These are phyloP conservation scores for Myotis vivesi DNA, from an alignment of 2,797 vertebrate genomes.

Conservation along the genomic window DNA sequence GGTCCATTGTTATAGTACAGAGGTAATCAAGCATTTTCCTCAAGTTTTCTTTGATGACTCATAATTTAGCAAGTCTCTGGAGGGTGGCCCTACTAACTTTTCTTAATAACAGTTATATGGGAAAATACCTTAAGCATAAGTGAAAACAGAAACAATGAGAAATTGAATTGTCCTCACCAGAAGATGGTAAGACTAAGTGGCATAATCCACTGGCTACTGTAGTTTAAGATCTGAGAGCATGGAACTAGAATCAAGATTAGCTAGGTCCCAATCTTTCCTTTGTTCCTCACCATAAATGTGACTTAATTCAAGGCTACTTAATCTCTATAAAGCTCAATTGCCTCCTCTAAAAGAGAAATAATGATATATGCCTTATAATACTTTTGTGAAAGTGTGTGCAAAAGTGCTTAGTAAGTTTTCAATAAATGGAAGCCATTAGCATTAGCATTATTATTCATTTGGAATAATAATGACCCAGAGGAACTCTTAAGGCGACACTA, in stretches of 20 bases:
- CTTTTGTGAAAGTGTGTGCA: background rate
- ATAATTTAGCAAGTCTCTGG: background rate
- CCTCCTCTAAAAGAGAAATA: background rate
- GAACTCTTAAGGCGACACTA: background rate
- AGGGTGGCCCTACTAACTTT: background rate
- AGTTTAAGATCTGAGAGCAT: background rate
- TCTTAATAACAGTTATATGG: background rate
- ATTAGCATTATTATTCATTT: background rate
- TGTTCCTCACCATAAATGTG: background rate
- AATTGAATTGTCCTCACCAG: background rate
- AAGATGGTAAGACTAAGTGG: background rate
- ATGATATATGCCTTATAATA: background rate
- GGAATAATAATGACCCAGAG: background rate
- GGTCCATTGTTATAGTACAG: background rate
- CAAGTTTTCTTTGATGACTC: background rate
- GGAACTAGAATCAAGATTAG: background rate
- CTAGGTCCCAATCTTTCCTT: background rate
- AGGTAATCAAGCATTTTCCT: background rate
- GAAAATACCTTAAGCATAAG: background rate
- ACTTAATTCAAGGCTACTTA: background rate
- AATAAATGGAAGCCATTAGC: background rate
- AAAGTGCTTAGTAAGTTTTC: slow-evolving; percentile 49
- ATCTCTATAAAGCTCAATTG: background rate
- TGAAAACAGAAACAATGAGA: background rate
- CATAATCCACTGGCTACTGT: background rate